Conservation (phyloP, 37 sponge, comb jelly and placozoan genomes). For the Beroe forskalii region DNA sequence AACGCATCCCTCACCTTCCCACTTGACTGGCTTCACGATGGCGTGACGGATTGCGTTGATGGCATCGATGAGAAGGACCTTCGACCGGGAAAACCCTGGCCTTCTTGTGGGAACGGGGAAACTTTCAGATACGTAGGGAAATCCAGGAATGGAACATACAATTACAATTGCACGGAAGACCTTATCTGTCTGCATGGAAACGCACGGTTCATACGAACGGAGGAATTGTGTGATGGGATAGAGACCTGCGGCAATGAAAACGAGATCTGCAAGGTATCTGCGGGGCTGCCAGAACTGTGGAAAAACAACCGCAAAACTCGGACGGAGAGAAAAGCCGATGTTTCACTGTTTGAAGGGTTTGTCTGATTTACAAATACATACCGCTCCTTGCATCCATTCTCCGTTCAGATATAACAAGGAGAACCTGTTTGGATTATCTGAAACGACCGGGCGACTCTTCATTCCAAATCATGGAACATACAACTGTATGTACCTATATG, state of each 20-base stretch:
- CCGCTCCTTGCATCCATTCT: not conserved
- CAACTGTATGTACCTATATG: not conserved
- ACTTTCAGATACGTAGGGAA: not conserved
- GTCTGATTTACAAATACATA: not conserved
- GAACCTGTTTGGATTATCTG: not conserved
- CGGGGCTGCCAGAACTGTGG: not conserved
- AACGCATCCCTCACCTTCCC: not conserved
- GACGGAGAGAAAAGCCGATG: not conserved
- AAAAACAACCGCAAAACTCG: not conserved
- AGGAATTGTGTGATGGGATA: not conserved
- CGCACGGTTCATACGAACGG: not conserved
- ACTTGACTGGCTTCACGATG: not conserved
- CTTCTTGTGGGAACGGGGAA: not conserved
- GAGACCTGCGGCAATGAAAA: slow-evolving; percentile 21
- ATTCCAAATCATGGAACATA: not conserved
- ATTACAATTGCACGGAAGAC: slow-evolving; percentile 21
- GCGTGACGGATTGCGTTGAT: not conserved
- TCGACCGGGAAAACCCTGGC: not conserved
- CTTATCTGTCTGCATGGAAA: not conserved
- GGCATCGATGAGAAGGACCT: not conserved
- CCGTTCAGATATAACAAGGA: not conserved
- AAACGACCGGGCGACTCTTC: not conserved
- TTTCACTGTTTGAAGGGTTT: not conserved
- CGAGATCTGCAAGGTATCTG: not conserved
- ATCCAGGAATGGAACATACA: not conserved